phyloP scores from a whole-genome alignment of 2,888 invertebrate genomes.

The Ormyrus rosae region DNA sequence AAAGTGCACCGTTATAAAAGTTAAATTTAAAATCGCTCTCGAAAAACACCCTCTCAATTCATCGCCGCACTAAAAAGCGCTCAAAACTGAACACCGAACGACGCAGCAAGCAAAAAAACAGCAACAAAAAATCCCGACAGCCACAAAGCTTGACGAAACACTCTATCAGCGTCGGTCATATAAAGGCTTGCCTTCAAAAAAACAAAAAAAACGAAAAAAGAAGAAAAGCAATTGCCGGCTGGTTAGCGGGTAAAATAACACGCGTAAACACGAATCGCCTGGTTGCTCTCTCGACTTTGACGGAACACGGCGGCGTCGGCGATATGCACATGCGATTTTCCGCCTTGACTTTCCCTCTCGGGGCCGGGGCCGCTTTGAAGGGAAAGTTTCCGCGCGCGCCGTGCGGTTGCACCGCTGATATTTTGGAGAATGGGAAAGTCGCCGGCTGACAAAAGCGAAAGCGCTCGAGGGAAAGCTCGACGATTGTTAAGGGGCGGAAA shows the following conservation, averaged over 20 bases:
- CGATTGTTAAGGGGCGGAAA: too few relatives aligned
- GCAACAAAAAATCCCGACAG: not conserved
- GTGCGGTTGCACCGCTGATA: not conserved
- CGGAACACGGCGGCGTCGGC: conserved; percentile 10
- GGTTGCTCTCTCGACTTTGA: conserved; percentile 35
- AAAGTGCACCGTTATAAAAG: too few relatives aligned
- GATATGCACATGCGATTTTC: conserved; percentile 44
- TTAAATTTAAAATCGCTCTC: too few relatives aligned
- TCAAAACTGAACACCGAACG: too few relatives aligned
- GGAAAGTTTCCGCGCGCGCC: not conserved
- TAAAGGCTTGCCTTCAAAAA: conserved; percentile 16
- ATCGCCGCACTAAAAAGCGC: too few relatives aligned
- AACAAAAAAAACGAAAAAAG: not conserved
- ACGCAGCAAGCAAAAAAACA: not conserved
- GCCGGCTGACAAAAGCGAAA: too few relatives aligned
- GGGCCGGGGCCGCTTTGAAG: not conserved
- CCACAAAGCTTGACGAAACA: not conserved
- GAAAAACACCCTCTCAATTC: too few relatives aligned
- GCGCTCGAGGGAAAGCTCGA: too few relatives aligned
- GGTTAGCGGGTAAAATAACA: not conserved
- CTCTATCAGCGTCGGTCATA: conserved; percentile 24
- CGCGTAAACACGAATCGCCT: conserved; percentile 12
- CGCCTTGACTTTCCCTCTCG: not conserved
- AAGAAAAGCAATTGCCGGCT: not conserved
- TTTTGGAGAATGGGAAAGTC: not conserved